phyloP scores from a whole-genome alignment of 2,888 invertebrate species.

The Drosophila parthenogenetica region DNA sequence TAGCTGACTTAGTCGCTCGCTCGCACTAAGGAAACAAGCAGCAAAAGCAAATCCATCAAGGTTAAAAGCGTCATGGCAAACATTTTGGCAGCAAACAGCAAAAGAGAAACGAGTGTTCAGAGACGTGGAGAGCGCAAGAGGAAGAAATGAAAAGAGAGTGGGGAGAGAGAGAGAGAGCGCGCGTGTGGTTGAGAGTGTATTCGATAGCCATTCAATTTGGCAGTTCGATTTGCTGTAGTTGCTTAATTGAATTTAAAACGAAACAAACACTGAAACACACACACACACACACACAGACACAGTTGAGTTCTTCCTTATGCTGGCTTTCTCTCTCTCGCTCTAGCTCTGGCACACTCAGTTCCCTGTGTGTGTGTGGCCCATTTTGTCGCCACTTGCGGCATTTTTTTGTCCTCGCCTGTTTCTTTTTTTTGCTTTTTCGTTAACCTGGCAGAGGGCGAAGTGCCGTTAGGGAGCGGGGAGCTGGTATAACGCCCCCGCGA shows the following conservation, averaged over 20 bases:
- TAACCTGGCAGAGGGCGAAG: constrained; percentile 10
- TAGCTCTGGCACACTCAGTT: not conserved
- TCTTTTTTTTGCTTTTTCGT: constrained; percentile 7
- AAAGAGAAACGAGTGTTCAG: not conserved
- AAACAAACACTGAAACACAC: constrained; percentile 25
- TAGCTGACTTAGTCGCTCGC: constrained; percentile 4
- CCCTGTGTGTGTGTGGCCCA: constrained; percentile 15
- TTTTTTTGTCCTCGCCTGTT: constrained; percentile 9
- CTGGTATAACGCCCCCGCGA: constrained; percentile 45
- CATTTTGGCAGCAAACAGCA: constrained; percentile 56
- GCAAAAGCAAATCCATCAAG: constrained; percentile 61
- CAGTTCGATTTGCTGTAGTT: constrained; percentile 37
- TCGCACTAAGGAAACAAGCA: constrained; percentile 19
- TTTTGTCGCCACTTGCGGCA: constrained; percentile 36
- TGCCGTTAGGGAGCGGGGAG: not conserved
- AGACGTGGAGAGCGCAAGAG: too few species aligned
- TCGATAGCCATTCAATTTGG: constrained; percentile 36
- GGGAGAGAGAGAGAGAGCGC: not conserved
- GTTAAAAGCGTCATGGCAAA: constrained; percentile 67
- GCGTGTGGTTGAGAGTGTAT: constrained; percentile 3
- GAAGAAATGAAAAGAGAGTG: not conserved
- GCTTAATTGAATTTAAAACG: constrained; percentile 64
- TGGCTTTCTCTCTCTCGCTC: not conserved
- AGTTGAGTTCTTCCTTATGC: constrained; percentile 10
- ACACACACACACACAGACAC: constrained; percentile 12